Evolutionary conservation across 2,113 vertebrate genomes (phyloP), one percentile per base, ranked within the genome.

Genomic region (Centropus unirufus): DNA sequence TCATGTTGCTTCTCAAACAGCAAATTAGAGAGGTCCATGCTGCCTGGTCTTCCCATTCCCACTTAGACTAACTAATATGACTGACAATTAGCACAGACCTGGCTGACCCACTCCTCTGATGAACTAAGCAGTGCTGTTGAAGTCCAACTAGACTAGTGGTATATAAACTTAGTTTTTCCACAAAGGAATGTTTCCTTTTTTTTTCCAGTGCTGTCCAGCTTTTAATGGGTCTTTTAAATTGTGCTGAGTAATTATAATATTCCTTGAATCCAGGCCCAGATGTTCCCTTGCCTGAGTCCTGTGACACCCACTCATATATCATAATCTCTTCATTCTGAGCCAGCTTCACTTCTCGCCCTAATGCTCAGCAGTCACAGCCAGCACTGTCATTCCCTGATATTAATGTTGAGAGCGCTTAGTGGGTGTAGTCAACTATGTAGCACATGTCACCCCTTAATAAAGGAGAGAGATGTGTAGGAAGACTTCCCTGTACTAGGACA

Each of bases 201-300:
- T 90, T 36, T 36, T 36, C 36, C 34, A 32, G 5, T 51, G 27
- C 7, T 29, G 34, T 24, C 42, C 67, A 51, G 20, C 13, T 83
- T 77, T 70, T 49, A 96, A 82, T 29, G 24, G 29, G 19, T 83
- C 2, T 0, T 81, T 89, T 86, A 87, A 76, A 95, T 85, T 86
- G 19, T 90, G 90, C 77, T 76, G 85, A 91, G 68, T 94, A 96
- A 96, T 92, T 87, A 55, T 39, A 68, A 52, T 9, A 2, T 44
- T 80, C 64, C 62, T 95, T 82, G 90, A 91, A 89, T 40, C 30
- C 47, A 54, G 46, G 27, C 51, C 68, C 92, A 91, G 62, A 88
- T 91, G 77, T 74, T 94, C 51, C 68, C 27, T 89, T 59, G 36
- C 77, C 40, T 22, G 15, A 84, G n/a, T 68, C 75, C 95, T 92